These are phyloP conservation scores for Tachina grossa DNA, from an alignment of 2,888 invertebrate species.

Conservation along the genomic window DNA sequence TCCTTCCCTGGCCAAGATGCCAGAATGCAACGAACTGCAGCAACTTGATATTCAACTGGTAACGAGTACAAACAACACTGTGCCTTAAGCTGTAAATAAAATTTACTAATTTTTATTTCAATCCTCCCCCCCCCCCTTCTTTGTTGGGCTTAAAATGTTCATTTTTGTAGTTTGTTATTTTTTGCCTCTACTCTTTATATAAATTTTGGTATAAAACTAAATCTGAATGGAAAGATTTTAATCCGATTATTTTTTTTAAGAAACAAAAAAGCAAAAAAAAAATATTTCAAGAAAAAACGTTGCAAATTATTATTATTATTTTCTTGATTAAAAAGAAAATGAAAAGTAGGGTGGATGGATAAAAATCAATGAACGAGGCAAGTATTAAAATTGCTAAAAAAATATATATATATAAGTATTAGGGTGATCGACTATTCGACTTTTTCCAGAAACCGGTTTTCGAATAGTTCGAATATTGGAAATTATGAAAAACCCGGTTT, in stretches of 20 bases:
- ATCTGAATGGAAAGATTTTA: constrained; percentile 58
- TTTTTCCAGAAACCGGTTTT: too few relatives aligned
- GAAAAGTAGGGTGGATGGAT: constrained; percentile 49
- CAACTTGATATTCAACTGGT: constrained; percentile 39
- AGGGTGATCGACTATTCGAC: too few relatives aligned
- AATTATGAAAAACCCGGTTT: too few relatives aligned
- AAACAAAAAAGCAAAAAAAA: constrained; percentile 14
- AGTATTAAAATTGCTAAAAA: constrained; percentile 36
- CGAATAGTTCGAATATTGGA: too few relatives aligned
- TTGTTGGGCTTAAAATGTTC: background rate
- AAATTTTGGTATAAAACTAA: constrained; percentile 7
- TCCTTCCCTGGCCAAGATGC: constrained; percentile 41
- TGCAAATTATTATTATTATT: constrained; percentile 40
- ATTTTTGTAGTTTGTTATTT: constrained; percentile 14
- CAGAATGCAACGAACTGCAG: constrained; percentile 16
- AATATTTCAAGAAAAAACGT: constrained; percentile 34
- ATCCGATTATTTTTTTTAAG: constrained; percentile 70
- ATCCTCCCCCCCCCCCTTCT: background rate
- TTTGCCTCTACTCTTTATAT: background rate
- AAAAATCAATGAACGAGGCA: constrained; percentile 3
- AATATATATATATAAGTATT: too few relatives aligned
- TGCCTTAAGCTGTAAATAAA: constrained; percentile 39
- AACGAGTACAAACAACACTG: background rate
- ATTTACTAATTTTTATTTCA: background rate
- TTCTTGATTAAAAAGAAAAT: background rate